A percentile compares a stretch with the other conserved stretches of the same genome.
phyloP scores from a whole-genome alignment of 1,140 invertebrate genomes.

The Drosophila saltans region DNA sequence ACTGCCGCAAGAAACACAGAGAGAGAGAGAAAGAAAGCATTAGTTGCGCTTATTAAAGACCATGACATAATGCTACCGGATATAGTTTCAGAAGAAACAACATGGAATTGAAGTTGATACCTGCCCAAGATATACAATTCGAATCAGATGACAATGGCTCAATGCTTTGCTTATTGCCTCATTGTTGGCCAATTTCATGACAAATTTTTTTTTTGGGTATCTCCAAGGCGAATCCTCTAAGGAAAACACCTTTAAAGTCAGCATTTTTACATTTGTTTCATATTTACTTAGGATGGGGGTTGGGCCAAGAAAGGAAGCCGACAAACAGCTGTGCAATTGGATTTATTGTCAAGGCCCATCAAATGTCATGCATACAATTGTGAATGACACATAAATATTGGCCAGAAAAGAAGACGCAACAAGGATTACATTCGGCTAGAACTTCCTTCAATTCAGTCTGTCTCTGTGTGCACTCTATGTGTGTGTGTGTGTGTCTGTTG shows the following conservation, averaged over 20 bases:
- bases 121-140: conserved; percentile 47
- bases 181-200: conserved; percentile 78
- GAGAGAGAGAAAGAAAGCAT: conserved; percentile 25
- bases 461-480: background rate
- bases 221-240: conserved; percentile 27
- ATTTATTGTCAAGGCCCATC: conserved; percentile 65
- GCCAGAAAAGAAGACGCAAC: conserved; percentile 50
- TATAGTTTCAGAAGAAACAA: conserved; percentile 18
- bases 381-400: conserved; percentile 75
- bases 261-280: conserved; percentile 67
- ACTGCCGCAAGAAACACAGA: conserved; percentile 56
- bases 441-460: conserved; percentile 10
- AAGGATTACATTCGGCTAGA: conserved; percentile 53
- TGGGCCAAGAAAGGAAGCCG: conserved; percentile 28
- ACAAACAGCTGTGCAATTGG: conserved; percentile 71
- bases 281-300: conserved; percentile 59
- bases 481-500: conserved; percentile 10
- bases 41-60: conserved; percentile 59
- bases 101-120: conserved; percentile 20
- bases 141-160: conserved; percentile 64
- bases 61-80: conserved; percentile 58
- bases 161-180: conserved; percentile 30
- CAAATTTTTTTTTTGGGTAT: conserved; percentile 65
- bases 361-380: conserved; percentile 79
- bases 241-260: conserved; percentile 55